These are phyloP conservation scores for Meiosimyza decipiens DNA, from an alignment of 2,888 invertebrate genomes.

Conservation along the genomic window DNA sequence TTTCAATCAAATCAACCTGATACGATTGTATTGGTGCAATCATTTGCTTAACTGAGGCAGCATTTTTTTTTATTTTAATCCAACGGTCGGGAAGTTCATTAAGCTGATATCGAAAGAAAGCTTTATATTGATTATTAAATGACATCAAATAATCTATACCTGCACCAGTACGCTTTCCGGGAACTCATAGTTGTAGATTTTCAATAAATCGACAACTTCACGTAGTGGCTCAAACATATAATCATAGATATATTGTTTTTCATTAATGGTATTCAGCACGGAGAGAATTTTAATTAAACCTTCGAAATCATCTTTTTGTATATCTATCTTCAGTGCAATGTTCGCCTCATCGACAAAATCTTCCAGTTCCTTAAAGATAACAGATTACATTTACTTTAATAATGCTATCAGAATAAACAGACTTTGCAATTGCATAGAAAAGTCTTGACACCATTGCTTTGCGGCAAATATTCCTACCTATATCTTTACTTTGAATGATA, in stretches of 20 bases:
- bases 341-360: constrained; percentile 82
- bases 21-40: constrained; percentile 89
- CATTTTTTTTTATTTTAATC: constrained; percentile 85
- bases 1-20: constrained; percentile 88
- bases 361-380: constrained; percentile 72
- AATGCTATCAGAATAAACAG: neutral
- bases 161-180: constrained; percentile 81
- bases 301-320: constrained; percentile 87
- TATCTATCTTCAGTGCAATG: constrained; percentile 75
- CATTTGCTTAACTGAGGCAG: constrained; percentile 83
- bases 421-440: neutral
- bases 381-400: neutral
- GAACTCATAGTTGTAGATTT: constrained; percentile 88
- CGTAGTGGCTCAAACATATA: constrained; percentile 90
- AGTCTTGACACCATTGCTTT: neutral
- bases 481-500: neutral
- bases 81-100: constrained; percentile 89
- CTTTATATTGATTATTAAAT: neutral
- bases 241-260: constrained; percentile 82
- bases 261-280: constrained; percentile 81
- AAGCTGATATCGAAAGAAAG: constrained; percentile 61
- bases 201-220: constrained; percentile 86
- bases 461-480: neutral
- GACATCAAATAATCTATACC: constrained; percentile 62
- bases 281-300: constrained; percentile 86